phyloP scores from a whole-genome alignment of 2,888 invertebrate genomes.

The Brachypterus glaber region DNA sequence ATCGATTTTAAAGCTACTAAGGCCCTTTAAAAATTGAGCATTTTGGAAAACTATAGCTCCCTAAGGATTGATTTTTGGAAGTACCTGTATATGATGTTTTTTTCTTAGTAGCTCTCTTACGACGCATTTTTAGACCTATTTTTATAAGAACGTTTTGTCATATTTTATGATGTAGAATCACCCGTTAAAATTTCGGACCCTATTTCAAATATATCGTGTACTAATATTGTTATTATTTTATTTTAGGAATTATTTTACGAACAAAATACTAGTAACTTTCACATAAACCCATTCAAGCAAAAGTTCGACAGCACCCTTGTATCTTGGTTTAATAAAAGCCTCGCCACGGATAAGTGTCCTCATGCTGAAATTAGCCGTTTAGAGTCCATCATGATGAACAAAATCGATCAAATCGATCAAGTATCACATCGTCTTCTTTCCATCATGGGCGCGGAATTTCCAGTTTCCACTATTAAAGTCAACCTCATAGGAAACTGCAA shows the following conservation, averaged over 20 bases:
- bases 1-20: too few relatives aligned
- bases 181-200: too few relatives aligned
- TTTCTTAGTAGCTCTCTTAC: too few relatives aligned
- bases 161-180: too few relatives aligned
- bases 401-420: conserved; percentile 45
- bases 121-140: too few relatives aligned
- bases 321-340: conserved; percentile 72
- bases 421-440: conserved; percentile 51
- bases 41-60: too few relatives aligned
- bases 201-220: too few relatives aligned
- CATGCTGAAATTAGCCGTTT: conserved; percentile 64
- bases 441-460: conserved; percentile 62
- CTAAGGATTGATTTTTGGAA: too few relatives aligned
- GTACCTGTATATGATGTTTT: too few relatives aligned
- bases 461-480: conserved; percentile 55
- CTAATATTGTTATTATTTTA: too few relatives aligned
- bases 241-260: conserved; percentile 66
- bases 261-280: conserved; percentile 59
- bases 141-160: too few relatives aligned
- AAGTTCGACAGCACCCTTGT: conserved; percentile 56
- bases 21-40: too few relatives aligned
- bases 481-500: conserved; percentile 53
- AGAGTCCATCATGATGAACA: conserved; percentile 58
- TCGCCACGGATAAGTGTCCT: conserved; percentile 66
- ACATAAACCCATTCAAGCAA: conserved; percentile 58